Conservation (phyloP, 2,888 invertebrate species). For the Pseudococcus longispinus region DNA sequence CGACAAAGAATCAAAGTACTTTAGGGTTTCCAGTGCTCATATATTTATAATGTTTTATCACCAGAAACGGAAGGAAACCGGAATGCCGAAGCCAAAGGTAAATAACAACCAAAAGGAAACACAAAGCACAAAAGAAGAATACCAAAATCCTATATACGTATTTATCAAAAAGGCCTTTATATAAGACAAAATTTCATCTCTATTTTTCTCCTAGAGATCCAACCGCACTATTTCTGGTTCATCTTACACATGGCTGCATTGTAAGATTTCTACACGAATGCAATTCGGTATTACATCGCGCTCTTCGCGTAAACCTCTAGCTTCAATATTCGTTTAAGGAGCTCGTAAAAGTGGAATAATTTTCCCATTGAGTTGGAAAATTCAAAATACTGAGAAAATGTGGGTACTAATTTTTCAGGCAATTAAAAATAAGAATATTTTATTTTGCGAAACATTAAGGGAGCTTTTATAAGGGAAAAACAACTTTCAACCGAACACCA, state of each 20-base stretch:
- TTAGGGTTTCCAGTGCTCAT: slow-evolving; percentile 32
- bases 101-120: slow-evolving; percentile 19
- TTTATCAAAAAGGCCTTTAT: slow-evolving; percentile 17
- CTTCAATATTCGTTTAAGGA: background rate
- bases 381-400: background rate
- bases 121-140: slow-evolving; percentile 23
- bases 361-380: background rate
- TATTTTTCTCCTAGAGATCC: background rate
- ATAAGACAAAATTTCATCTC: slow-evolving; percentile 8
- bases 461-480: no score
- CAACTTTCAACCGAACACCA: no score
- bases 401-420: background rate
- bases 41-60: slow-evolving; percentile 41
- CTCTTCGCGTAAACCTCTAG: background rate
- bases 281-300: background rate
- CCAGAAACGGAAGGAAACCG: slow-evolving; percentile 20
- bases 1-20: slow-evolving; percentile 38
- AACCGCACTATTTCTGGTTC: background rate
- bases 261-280: background rate
- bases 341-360: background rate
- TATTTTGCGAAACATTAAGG: background rate
- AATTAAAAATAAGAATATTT: background rate
- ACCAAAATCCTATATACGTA: slow-evolving; percentile 5
- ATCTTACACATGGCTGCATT: background rate
- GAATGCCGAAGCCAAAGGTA: slow-evolving; percentile 36